Evolutionary conservation across 1,140 invertebrate genomes (phyloP).

Genomic region (Panagrolaimus sp.): DNA sequence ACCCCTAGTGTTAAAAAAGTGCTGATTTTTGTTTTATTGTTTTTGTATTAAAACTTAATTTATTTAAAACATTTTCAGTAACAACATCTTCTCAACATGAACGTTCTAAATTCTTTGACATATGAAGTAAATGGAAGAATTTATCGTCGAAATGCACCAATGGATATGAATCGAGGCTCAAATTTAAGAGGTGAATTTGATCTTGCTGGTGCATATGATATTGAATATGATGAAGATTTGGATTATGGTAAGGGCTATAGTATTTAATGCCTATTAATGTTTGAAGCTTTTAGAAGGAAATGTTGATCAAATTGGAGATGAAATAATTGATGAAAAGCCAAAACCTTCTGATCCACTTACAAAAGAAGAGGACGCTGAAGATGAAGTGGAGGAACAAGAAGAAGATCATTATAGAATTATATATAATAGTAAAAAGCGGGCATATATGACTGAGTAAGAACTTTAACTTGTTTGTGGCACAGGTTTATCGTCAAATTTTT

Average conservation of each 20-base stretch:
- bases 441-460: constrained; percentile 3
- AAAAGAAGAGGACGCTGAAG: too few species aligned
- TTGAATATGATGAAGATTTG: background rate
- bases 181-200: background rate
- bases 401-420: constrained; percentile 1
- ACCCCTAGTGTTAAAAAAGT: too few species aligned
- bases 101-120: background rate
- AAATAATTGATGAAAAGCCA: background rate
- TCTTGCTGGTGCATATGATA: background rate
- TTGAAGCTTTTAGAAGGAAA: background rate
- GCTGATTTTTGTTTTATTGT: too few species aligned
- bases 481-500: background rate
- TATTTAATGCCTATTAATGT: background rate
- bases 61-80: too few species aligned
- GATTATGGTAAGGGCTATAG: background rate
- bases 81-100: background rate
- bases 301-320: background rate
- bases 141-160: background rate
- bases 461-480: background rate
- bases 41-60: too few species aligned
- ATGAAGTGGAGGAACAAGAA: too few species aligned
- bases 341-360: too few species aligned
- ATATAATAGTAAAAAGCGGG: background rate
- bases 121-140: background rate
- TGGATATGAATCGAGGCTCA: background rate